Percentiles rank a stretch among this genome's conserved stretches.
Evolutionary conservation across 2,888 invertebrate genomes (phyloP).

Genomic region (Spatulosminthurus flaviceps): DNA sequence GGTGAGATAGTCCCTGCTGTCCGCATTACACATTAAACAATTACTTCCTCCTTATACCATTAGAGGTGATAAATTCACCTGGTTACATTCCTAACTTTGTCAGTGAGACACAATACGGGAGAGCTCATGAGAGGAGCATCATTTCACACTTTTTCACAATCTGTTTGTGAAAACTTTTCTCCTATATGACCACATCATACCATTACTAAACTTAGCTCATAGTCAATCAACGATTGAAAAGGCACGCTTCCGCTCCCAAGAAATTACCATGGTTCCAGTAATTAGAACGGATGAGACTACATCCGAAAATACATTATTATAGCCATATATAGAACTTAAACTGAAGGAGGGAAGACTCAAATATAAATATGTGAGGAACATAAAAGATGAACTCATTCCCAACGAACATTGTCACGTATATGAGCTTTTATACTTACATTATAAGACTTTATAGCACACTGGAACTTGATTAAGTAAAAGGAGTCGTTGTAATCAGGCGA

Average conservation of each 20-base stretch:
- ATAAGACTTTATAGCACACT: too few species aligned
- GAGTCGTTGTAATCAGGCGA: not conserved
- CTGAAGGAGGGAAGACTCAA: not conserved
- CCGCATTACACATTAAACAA: slow-evolving; percentile 20
- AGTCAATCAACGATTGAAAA: too few species aligned
- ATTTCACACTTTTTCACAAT: too few species aligned
- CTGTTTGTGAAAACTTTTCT: too few species aligned
- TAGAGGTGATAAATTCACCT: slow-evolving; percentile 25
- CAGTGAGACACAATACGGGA: not conserved
- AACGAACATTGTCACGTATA: not conserved
- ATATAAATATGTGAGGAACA: not conserved
- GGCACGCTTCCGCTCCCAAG: too few species aligned
- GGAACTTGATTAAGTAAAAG: too few species aligned
- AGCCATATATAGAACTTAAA: not conserved
- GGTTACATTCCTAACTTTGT: not conserved
- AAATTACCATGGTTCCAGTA: not conserved
- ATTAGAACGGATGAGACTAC: not conserved
- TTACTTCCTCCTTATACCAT: slow-evolving; percentile 31
- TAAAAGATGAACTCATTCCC: slow-evolving; percentile 7
- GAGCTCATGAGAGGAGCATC: too few species aligned
- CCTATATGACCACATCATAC: too few species aligned
- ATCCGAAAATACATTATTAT: not conserved
- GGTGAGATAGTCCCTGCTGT: slow-evolving; percentile 16
- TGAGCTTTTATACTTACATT: too few species aligned
- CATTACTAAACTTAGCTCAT: too few species aligned